phyloP scores from a whole-genome alignment of 2,797 vertebrate genomes.

The Diplodus puntazzo region DNA sequence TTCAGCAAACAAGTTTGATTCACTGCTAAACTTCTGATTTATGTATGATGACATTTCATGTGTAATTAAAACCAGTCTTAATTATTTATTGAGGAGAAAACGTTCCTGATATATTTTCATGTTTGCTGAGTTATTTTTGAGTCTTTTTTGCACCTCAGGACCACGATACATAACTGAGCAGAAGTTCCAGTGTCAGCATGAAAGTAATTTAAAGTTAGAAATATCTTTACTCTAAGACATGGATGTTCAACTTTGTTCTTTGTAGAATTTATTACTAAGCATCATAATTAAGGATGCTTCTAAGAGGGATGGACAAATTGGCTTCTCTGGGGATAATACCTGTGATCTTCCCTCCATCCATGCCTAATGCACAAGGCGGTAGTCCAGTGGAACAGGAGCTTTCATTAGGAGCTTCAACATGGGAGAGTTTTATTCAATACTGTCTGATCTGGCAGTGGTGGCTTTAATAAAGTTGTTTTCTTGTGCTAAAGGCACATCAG shows the following conservation, averaged over 20 bases:
- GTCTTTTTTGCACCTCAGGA: not conserved
- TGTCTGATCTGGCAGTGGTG: not conserved
- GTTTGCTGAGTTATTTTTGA: not conserved
- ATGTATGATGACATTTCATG: not conserved
- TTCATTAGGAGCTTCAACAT: not conserved
- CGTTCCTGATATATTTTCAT: not conserved
- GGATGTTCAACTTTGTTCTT: not conserved
- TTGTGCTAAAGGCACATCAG: not conserved
- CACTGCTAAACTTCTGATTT: not conserved
- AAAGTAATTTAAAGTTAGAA: not conserved
- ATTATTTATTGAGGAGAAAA: not conserved
- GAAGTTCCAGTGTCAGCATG: not conserved
- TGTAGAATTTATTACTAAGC: not conserved
- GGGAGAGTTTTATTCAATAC: not conserved
- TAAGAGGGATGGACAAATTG: not conserved
- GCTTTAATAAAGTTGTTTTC: conserved; percentile 14
- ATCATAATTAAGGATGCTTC: not conserved
- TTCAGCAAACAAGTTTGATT: not conserved
- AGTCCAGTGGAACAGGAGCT: not conserved
- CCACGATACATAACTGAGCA: not conserved
- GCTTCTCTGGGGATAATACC: not conserved
- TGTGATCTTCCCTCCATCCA: conserved; percentile 10
- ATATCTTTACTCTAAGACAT: not conserved
- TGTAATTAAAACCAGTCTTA: conserved; percentile 9
- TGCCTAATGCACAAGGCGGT: not conserved